Conservation (phyloP, 2,113 vertebrate species). For the Oryzias melastigma region DNA sequence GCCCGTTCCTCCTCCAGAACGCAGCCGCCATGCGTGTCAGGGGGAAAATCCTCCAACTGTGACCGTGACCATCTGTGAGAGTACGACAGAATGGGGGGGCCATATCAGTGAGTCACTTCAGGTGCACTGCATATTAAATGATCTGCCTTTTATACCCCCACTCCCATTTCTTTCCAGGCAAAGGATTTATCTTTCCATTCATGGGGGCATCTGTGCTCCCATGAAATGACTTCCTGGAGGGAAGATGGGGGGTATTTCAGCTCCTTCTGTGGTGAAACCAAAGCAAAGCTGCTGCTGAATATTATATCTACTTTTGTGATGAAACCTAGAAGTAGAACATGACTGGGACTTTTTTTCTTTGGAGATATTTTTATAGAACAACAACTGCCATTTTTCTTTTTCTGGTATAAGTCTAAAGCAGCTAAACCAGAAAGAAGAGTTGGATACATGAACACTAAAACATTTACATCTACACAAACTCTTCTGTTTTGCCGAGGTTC, state of each 20-base stretch:
- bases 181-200: conserved; percentile 76
- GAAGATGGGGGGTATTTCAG: neutral
- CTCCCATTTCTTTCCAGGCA: conserved; percentile 60
- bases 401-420: too few relatives aligned
- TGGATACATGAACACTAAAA: too few relatives aligned
- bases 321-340: too few relatives aligned
- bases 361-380: too few relatives aligned
- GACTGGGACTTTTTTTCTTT: too few relatives aligned
- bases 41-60: conserved; percentile 35
- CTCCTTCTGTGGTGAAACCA: too few relatives aligned
- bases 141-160: conserved; percentile 62
- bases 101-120: conserved; percentile 27
- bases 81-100: neutral
- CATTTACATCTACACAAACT: too few relatives aligned
- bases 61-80: conserved; percentile 46
- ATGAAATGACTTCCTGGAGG: conserved; percentile 54
- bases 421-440: too few relatives aligned
- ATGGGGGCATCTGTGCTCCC: conserved; percentile 71
- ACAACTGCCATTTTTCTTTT: too few relatives aligned
- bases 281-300: too few relatives aligned
- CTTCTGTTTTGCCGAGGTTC: too few relatives aligned
- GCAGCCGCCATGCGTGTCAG: conserved; percentile 27
- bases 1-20: conserved; percentile 47
- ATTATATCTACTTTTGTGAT: too few relatives aligned
- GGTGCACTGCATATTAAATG: conserved; percentile 64